phyloP scores from a whole-genome alignment of 1,140 invertebrate genomes.

The Drosophila melanogaster region Release_6_plus_ISO1_MT NT_037436.4:18787501-18788000 shows the following conservation, averaged over 20 bases:
- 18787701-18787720: not conserved
- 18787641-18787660: too few species aligned
- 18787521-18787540: too few species aligned
- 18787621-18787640: too few species aligned
- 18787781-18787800: conserved; percentile 6
- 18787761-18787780: conserved; percentile 13
- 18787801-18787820: conserved; percentile 34
- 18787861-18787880: conserved; percentile 35
- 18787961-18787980: conserved; percentile 23
- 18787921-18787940: not conserved
- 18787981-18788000: conserved; percentile 5
- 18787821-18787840: conserved; percentile 30
- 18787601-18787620: too few species aligned
- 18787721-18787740: not conserved
- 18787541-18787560: too few species aligned
- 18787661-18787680: not conserved
- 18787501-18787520: too few species aligned
- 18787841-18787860: conserved; percentile 15
- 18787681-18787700: conserved; percentile 6
- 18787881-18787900: conserved; percentile 46
- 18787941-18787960: conserved; percentile 16
- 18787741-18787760: conserved; percentile 20
- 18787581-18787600: too few species aligned
- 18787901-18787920: conserved; percentile 2
- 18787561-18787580: too few species aligned